A percentile compares a stretch with the other conserved stretches of the same genome.
These are phyloP conservation scores for Amiota communis DNA, from an alignment of 2,888 invertebrate species.

Conservation along the genomic window DNA sequence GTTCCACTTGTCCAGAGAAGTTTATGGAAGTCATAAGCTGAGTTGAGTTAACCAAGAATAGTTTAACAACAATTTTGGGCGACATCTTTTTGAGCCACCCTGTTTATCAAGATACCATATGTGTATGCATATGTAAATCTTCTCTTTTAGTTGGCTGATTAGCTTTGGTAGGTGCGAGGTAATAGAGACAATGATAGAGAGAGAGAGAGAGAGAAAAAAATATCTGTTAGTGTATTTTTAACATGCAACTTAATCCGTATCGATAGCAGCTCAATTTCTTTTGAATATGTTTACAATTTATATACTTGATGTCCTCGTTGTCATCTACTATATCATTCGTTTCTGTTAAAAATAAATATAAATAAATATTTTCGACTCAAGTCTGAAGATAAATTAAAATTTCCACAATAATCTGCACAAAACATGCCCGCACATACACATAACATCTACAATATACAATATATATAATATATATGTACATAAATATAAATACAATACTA, in stretches of 20 bases:
- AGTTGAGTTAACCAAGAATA: too few relatives aligned
- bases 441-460: neutral
- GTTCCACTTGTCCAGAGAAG: too few relatives aligned
- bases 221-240: neutral
- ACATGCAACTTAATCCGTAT: conserved; percentile 51
- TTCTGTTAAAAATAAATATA: neutral
- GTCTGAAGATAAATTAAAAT: conserved; percentile 18
- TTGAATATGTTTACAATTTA: conserved; percentile 48
- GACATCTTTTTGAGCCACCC: neutral
- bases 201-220: too few relatives aligned
- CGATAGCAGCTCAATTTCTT: conserved; percentile 52
- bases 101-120: neutral
- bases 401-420: neutral
- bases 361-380: neutral
- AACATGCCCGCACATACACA: neutral
- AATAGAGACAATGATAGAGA: too few relatives aligned
- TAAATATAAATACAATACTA: too few relatives aligned
- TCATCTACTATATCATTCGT: neutral
- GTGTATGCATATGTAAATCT: neutral
- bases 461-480: neutral
- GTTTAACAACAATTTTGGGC: too few relatives aligned
- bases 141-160: too few relatives aligned
- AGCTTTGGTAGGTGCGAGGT: too few relatives aligned
- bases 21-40: too few relatives aligned
- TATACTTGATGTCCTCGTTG: neutral